phyloP scores from a whole-genome alignment of 2,113 vertebrate genomes.

The Mormoops blainvillei region DNA sequence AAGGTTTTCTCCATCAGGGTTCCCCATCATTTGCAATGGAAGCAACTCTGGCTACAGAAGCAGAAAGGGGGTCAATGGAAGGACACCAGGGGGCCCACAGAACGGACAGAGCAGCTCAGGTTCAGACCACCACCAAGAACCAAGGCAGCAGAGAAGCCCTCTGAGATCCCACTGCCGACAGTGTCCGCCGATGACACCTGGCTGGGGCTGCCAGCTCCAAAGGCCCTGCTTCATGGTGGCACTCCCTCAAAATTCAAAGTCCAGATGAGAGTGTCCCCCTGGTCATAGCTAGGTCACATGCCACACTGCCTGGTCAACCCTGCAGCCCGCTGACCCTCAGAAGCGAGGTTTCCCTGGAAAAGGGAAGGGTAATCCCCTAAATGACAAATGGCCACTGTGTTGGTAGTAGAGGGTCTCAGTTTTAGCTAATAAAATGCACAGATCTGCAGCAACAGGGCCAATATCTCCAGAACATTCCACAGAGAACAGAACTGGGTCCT shows the following conservation, averaged over 20 bases:
- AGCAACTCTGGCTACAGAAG: neutral
- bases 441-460: neutral
- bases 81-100: no score
- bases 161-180: neutral
- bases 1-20: neutral
- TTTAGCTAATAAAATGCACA: neutral
- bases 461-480: neutral
- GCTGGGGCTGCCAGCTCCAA: neutral
- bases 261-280: neutral
- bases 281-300: neutral
- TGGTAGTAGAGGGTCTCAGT: accelerated
- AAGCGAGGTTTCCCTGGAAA: neutral
- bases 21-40: neutral
- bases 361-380: neutral
- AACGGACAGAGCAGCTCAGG: neutral
- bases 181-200: accelerated
- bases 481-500: neutral
- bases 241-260: neutral
- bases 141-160: neutral
- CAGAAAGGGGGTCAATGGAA: neutral
- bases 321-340: neutral
- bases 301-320: neutral
- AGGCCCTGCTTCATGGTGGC: neutral
- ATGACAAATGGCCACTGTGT: neutral
- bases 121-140: neutral